Base-by-base conservation (phyloP, 1,140 invertebrate genomes). In the Hypothenemus hampei region DNA sequence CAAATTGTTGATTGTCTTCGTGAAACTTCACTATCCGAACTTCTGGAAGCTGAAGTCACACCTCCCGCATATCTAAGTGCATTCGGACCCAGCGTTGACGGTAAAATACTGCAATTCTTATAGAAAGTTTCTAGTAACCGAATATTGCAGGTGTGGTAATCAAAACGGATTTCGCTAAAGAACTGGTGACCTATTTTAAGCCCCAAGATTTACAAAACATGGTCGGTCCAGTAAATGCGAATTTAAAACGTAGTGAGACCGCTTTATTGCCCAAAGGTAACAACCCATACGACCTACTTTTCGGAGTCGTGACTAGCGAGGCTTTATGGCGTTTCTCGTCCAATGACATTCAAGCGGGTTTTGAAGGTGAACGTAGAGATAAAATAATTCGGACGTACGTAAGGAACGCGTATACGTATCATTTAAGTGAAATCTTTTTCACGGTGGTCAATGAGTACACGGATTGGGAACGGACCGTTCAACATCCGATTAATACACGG, bases 371-470 rank as follows among this genome's bases (percentile, higher is more conserved):
- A 51, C 77, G 91, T 52, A 81, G 94, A 52, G 90, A 94, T 68
- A 85, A 87, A 70, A 93, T 97, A 64, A 83, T 97, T 60, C 80
- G 94, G 59, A 97, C 93, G 6, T 91, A 98, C 67, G 87, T 93
- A 11, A 79, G 94, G 43, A 98, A 98, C 72, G 84, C 92, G 22
- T 96, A 93, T 75, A 87, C 83, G 50, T 96, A 91, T 74, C 94
- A 98, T 72, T 79, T 96, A 58, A 93, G 92, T 64, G 94, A 98
- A 73, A 97, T 98, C 70, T 95, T 94, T 74, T 93, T 95, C 65
- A 97, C 95, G 29, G 85, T 87, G 18, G 87, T 96, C 26, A 97
- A 98, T 69, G 93, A 98, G 65, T 99, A 99, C 69, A 96, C 92
- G 7, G 92, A 97, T 69, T 97, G 94, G 94, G 91, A 95, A 68